Evolutionary conservation across 2,888 invertebrate species (phyloP).

Genomic region (Macaria liturata): DNA sequence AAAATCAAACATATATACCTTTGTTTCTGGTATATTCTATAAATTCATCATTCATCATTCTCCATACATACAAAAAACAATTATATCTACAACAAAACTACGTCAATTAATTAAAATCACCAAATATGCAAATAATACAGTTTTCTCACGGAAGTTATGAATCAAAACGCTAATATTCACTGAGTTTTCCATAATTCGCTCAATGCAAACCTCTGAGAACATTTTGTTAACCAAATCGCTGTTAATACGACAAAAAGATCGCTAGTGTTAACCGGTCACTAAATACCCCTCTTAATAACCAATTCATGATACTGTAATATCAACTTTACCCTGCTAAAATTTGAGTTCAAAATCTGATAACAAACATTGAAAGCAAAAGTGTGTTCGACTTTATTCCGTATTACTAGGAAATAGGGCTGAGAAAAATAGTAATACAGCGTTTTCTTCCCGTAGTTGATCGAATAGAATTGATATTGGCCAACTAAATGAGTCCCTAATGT

Average conservation of each 20-base stretch:
- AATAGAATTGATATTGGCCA: conserved; percentile 6
- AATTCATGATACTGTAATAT: background rate
- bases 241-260: conserved; percentile 9
- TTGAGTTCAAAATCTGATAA: background rate
- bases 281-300: background rate
- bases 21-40: no score
- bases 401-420: background rate
- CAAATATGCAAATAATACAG: background rate
- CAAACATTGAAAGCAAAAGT: background rate
- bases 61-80: no score
- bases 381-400: background rate
- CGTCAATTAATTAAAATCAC: no score
- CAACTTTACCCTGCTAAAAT: background rate
- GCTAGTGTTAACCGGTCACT: conserved; percentile 8
- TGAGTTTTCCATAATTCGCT: conserved; percentile 10
- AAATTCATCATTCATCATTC: no score
- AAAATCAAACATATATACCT: no score
- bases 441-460: background rate
- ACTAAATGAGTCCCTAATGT: conserved; percentile 23
- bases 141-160: conserved; percentile 16
- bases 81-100: no score
- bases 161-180: conserved; percentile 16
- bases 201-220: conserved; percentile 12
- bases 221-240: conserved; percentile 10
- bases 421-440: no score